Conservation (phyloP, 2,888 invertebrate species). For the Lumbricus terrestris region DNA sequence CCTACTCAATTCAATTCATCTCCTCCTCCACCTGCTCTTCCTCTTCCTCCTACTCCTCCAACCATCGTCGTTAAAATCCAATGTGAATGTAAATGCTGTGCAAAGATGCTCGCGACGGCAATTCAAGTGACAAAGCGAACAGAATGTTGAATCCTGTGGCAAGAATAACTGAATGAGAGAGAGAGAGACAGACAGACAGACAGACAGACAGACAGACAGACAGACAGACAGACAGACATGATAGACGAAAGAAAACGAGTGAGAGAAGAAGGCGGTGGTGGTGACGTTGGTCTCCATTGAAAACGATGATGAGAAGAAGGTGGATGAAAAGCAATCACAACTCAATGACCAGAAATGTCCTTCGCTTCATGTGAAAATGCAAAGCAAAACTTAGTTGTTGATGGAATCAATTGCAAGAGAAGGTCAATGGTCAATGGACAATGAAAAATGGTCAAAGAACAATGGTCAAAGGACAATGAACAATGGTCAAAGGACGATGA, state of each 20-base stretch:
- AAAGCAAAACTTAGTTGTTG: too few relatives aligned
- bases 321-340: not conserved
- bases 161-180: not conserved
- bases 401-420: not conserved
- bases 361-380: too few relatives aligned
- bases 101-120: too few relatives aligned
- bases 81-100: too few relatives aligned
- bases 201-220: not conserved
- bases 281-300: not conserved
- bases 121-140: not conserved
- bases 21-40: too few relatives aligned
- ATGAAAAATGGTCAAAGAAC: too few relatives aligned
- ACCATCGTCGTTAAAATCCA: not conserved
- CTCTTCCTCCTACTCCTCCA: too few relatives aligned
- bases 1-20: too few relatives aligned
- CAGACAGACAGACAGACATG: not conserved
- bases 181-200: not conserved
- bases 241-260: not conserved
- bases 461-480: too few relatives aligned
- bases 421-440: too few relatives aligned
- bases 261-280: not conserved
- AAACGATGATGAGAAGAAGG: not conserved
- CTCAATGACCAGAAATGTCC: not conserved
- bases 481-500: too few relatives aligned
- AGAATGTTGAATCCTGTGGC: not conserved